These are phyloP conservation scores for Halcyon chelicuti DNA, from an alignment of 2,797 vertebrate species.

Conservation along the genomic window DNA sequence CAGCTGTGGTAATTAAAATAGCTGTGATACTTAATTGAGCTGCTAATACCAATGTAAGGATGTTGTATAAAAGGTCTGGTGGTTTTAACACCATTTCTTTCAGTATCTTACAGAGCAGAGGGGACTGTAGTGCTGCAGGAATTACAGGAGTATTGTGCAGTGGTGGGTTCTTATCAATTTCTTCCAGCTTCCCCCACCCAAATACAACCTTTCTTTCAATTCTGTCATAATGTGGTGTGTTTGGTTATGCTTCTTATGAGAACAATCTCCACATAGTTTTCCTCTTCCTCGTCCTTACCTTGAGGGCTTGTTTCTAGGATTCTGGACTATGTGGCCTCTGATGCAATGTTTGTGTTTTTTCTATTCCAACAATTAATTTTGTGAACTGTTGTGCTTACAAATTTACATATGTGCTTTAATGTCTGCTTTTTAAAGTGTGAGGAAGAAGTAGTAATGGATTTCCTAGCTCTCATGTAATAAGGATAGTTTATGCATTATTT, in stretches of 20 bases:
- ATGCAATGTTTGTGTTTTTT: background rate
- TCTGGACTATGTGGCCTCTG: accelerated
- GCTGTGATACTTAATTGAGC: background rate
- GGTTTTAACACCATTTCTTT: background rate
- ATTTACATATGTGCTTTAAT: background rate
- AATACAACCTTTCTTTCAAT: accelerated
- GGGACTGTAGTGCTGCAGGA: background rate
- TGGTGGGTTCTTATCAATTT: background rate
- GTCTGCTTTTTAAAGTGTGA: background rate
- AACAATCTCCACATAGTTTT: accelerated
- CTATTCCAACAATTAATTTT: background rate
- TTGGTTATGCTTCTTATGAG: background rate
- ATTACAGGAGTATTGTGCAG: background rate
- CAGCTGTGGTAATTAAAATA: background rate
- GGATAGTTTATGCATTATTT: background rate
- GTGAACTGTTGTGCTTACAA: background rate
- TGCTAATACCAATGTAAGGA: background rate
- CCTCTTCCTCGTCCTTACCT: background rate
- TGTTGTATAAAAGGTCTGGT: background rate
- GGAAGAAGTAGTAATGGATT: background rate
- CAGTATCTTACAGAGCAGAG: background rate
- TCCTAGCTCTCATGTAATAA: background rate
- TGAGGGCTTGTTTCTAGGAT: background rate
- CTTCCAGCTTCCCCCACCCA: background rate
- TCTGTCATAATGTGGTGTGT: accelerated